Conservation (phyloP, 2,888 invertebrate species). For the Drosophila anceps region DNA sequence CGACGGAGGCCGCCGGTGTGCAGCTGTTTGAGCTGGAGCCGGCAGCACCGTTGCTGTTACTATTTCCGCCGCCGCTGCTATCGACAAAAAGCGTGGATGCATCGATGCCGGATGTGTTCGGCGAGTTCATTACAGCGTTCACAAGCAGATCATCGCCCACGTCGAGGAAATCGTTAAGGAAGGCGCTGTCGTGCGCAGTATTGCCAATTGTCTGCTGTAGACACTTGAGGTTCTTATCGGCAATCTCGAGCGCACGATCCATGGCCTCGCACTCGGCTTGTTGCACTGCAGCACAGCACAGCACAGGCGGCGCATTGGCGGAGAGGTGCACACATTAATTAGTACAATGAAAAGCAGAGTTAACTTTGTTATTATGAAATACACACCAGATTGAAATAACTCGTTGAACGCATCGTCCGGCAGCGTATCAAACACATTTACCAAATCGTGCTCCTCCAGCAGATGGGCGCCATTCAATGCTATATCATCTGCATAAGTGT, state of each 20-base stretch:
- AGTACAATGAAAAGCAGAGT: conserved; percentile 72
- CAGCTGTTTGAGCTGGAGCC: conserved; percentile 47
- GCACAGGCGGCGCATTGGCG: conserved; percentile 40
- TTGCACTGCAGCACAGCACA: conserved; percentile 82
- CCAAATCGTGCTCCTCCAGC: conserved; percentile 91
- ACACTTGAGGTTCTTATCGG: conserved; percentile 90
- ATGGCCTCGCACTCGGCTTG: conserved; percentile 95
- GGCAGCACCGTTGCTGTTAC: conserved; percentile 60
- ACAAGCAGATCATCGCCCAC: conserved; percentile 84
- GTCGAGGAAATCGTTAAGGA: conserved; percentile 84
- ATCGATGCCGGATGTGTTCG: conserved; percentile 83
- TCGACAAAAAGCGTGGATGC: conserved; percentile 81
- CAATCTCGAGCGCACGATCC: conserved; percentile 93
- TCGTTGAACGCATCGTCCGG: conserved; percentile 94
- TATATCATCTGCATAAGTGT: conserved; percentile 86
- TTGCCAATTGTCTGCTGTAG: conserved; percentile 88
- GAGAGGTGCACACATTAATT: conserved; percentile 71
- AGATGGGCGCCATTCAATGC: conserved; percentile 87
- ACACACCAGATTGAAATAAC: conserved; percentile 89
- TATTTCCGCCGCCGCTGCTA: conserved; percentile 70
- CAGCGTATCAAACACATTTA: conserved; percentile 91
- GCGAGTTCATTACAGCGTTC: conserved; percentile 81
- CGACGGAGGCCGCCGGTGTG: conserved; percentile 48
- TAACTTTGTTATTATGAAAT: conserved; percentile 64
- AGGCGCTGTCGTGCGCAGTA: conserved; percentile 78